Evolutionary conservation across 2,113 vertebrate species (phyloP).

Genomic region (Ictalurus punctatus): DNA sequence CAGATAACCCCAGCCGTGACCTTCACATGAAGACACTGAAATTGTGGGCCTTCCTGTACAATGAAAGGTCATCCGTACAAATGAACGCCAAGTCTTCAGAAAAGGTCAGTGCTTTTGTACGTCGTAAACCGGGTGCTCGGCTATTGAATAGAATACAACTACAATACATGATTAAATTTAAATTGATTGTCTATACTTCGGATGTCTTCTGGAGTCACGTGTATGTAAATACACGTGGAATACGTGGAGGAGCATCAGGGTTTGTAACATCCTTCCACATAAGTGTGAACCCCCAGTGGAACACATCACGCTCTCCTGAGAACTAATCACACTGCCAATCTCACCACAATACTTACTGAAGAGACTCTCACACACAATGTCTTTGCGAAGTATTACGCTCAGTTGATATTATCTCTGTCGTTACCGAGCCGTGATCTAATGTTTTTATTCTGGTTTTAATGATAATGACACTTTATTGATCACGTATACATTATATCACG

Average conservation of each 20-base stretch:
- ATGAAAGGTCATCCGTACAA: slow-evolving; percentile 51
- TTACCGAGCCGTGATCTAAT: too few species aligned
- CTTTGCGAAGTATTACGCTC: too few species aligned
- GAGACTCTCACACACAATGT: too few species aligned
- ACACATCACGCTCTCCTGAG: too few species aligned
- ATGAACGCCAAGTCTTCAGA: slow-evolving; percentile 41
- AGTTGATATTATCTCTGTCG: too few species aligned
- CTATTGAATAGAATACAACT: not conserved
- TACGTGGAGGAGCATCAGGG: not conserved
- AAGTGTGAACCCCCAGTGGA: not conserved
- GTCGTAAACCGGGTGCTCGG: slow-evolving; percentile 33
- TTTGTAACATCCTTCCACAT: not conserved
- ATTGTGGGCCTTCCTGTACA: slow-evolving; percentile 19
- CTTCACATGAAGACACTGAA: slow-evolving; percentile 30
- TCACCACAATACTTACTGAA: too few species aligned
- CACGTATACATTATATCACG: too few species aligned
- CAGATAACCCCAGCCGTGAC: slow-evolving; percentile 30
- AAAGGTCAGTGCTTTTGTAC: slow-evolving; percentile 50
- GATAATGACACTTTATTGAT: too few species aligned
- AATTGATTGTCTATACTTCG: not conserved
- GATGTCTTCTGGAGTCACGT: not conserved
- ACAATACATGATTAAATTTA: not conserved
- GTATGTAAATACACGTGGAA: not conserved
- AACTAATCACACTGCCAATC: too few species aligned
- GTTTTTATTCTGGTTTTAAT: too few species aligned